phyloP scores from a whole-genome alignment of 64 coral and sea anemone species.

The Pocillopora damicornis region DNA sequence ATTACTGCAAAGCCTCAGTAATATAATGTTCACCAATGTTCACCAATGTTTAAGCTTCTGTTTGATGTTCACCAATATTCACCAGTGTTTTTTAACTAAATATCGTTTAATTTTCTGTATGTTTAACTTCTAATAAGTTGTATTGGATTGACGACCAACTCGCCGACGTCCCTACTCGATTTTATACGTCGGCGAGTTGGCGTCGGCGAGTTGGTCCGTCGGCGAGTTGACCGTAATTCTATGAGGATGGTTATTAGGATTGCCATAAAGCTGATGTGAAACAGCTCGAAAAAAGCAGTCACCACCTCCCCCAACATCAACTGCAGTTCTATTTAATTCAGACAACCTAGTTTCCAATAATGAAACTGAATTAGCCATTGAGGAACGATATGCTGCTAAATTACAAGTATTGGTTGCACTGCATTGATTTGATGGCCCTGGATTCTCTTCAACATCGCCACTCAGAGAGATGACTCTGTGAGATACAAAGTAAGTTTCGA shows the following conservation, averaged over 20 bases:
- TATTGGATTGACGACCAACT: no score
- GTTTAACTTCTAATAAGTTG: no score
- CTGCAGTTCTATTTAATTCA: conserved; percentile 33
- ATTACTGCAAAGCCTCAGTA: no score
- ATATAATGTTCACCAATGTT: no score
- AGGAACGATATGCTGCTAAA: conserved; percentile 6
- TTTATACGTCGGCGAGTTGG: no score
- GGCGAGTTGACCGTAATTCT: no score
- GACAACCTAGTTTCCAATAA: conserved; percentile 39
- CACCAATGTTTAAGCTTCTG: no score
- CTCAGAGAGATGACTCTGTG: conserved; percentile 25
- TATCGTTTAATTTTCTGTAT: no score
- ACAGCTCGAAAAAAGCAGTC: conserved; percentile 43
- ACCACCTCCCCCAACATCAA: conserved; percentile 38
- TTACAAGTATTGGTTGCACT: conserved; percentile 27
- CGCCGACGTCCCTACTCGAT: no score
- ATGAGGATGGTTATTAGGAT: conserved; percentile 15
- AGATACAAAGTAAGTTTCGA: conserved; percentile 20
- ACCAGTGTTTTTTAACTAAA: no score
- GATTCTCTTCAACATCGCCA: conserved; percentile 75
- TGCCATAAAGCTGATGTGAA: conserved; percentile 38
- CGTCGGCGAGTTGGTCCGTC: no score
- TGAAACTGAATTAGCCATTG: conserved; percentile 15
- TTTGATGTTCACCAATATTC: no score
- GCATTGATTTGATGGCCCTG: conserved; percentile 42